Evolutionary conservation across 2,797 vertebrate genomes (phyloP).

Genomic region (Helarctos malayanus): DNA sequence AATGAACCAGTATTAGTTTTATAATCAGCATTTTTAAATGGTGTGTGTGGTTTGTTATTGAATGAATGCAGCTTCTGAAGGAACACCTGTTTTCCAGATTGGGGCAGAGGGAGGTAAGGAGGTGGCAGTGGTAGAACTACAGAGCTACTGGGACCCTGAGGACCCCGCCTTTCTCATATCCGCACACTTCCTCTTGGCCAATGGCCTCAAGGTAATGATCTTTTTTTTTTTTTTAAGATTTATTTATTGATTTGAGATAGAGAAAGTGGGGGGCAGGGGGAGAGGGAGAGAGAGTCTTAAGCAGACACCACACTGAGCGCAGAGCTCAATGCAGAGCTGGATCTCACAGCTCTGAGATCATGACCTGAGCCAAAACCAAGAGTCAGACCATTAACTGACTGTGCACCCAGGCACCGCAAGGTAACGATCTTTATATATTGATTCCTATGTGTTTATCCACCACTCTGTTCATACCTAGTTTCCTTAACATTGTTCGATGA

Average conservation of each 20-base stretch:
- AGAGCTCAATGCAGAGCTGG: too few species aligned
- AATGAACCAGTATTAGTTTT: not conserved
- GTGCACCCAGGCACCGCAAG: not conserved
- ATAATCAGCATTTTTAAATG: not conserved
- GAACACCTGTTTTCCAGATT: constrained; percentile 61
- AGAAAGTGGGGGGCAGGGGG: too few species aligned
- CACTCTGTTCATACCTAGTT: not conserved
- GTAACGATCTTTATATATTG: constrained; percentile 50
- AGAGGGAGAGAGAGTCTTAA: too few species aligned
- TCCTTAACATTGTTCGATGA: not conserved
- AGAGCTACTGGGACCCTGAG: constrained; percentile 84
- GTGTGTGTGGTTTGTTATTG: not conserved
- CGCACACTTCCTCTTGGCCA: constrained; percentile 69
- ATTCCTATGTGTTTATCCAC: not conserved
- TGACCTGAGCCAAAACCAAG: not conserved
- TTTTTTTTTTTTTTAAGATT: not conserved
- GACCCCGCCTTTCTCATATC: constrained; percentile 88
- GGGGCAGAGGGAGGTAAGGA: constrained; percentile 23
- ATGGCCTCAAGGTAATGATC: constrained; percentile 76
- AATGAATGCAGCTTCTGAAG: not conserved
- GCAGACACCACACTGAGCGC: too few species aligned
- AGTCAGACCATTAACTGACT: not conserved
- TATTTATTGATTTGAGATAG: not conserved
- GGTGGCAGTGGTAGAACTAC: constrained; percentile 91
- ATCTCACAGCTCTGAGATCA: not conserved